Percentiles rank a stretch among this genome's conserved stretches.
Evolutionary conservation across 2,888 invertebrate genomes (phyloP).

Genomic region (Ectropis crepuscularia): DNA sequence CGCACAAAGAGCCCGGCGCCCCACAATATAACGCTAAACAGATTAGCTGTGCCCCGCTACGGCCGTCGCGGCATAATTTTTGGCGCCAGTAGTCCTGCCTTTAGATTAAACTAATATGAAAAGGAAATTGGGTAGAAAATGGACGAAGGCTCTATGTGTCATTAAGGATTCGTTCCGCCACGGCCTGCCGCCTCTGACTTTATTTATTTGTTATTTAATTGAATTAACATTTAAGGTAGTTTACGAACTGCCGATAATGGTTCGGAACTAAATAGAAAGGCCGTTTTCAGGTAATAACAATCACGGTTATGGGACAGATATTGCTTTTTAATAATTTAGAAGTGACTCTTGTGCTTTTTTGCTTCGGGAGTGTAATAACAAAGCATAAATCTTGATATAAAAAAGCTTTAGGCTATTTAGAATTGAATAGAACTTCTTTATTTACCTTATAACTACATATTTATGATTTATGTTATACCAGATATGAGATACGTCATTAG

Average conservation of each 20-base stretch:
- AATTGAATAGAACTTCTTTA: no score
- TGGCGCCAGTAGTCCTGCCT: conserved; percentile 84
- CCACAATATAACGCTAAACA: conserved; percentile 81
- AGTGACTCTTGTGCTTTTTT: conserved; percentile 28
- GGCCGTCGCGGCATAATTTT: conserved; percentile 82
- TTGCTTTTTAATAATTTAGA: conserved; percentile 57
- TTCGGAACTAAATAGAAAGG: conserved; percentile 72
- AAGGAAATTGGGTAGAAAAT: conserved; percentile 85
- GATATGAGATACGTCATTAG: no score
- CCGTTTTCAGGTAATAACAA: conserved; percentile 75
- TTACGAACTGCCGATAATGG: conserved; percentile 77
- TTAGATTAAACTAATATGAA: conserved; percentile 85
- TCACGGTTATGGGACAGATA: conserved; percentile 73
- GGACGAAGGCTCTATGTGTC: conserved; percentile 81
- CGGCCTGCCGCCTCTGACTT: conserved; percentile 67
- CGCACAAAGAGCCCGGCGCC: conserved; percentile 79
- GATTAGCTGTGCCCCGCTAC: conserved; percentile 79
- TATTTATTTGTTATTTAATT: conserved; percentile 82
- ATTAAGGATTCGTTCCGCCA: conserved; percentile 81
- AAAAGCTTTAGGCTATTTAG: not conserved
- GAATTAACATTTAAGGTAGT: conserved; percentile 80
- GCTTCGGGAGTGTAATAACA: conserved; percentile 26
- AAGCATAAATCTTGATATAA: conserved; percentile 12
- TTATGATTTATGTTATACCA: no score
- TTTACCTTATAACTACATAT: no score